A percentile compares a stretch with the other conserved stretches of the same genome.
Evolutionary conservation across 2,888 invertebrate genomes (phyloP).

Genomic region (Ormyrus labotus): DNA sequence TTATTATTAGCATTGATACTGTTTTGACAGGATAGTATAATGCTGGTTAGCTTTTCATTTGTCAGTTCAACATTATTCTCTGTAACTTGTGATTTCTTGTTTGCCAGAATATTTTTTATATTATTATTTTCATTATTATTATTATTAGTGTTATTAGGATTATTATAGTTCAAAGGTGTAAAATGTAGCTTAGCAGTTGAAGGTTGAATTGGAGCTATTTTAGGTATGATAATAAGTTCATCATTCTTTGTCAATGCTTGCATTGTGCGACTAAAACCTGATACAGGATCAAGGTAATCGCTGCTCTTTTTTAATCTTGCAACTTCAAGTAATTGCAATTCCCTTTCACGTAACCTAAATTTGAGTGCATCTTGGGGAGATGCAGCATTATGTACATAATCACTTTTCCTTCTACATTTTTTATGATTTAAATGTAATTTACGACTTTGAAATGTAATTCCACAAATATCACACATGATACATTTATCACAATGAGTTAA

Average conservation of each 20-base stretch:
- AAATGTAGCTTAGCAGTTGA: slow-evolving; percentile 25
- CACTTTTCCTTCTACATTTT: slow-evolving; percentile 65
- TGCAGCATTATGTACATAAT: slow-evolving; percentile 68
- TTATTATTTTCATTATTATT: slow-evolving; percentile 21
- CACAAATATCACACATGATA: slow-evolving; percentile 69
- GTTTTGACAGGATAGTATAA: slow-evolving; percentile 51
- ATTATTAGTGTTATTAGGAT: slow-evolving; percentile 55
- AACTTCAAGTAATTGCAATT: slow-evolving; percentile 68
- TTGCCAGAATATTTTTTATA: slow-evolving; percentile 33
- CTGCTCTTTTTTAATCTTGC: slow-evolving; percentile 63
- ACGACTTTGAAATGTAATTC: slow-evolving; percentile 62
- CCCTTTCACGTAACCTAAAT: slow-evolving; percentile 69
- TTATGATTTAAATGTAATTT: slow-evolving; percentile 67
- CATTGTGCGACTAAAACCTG: slow-evolving; percentile 65
- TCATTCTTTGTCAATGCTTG: slow-evolving; percentile 68
- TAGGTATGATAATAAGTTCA: slow-evolving; percentile 71
- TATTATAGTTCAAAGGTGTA: slow-evolving; percentile 9
- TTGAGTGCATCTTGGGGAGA: slow-evolving; percentile 65
- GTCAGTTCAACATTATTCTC: slow-evolving; percentile 47
- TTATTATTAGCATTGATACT: slow-evolving; percentile 27
- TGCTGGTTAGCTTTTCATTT: slow-evolving; percentile 52
- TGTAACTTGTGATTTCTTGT: slow-evolving; percentile 19
- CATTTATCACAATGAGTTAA: slow-evolving; percentile 60
- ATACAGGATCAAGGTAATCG: slow-evolving; percentile 67
- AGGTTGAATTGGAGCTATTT: slow-evolving; percentile 50